phyloP scores from a whole-genome alignment of 2,888 invertebrate genomes.

The Dascillus cervinus region DNA sequence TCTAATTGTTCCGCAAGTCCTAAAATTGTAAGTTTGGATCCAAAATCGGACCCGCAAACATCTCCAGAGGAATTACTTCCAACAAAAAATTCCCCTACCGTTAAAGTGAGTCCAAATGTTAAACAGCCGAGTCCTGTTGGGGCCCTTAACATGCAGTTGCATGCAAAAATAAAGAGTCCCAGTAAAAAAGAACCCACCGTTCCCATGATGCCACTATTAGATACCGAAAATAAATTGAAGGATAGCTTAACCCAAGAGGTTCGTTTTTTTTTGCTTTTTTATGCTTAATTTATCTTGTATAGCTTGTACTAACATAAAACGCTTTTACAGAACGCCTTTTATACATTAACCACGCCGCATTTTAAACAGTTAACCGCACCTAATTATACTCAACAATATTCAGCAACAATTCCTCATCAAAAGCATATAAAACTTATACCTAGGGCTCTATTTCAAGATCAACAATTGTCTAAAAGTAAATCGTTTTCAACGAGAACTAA shows the following conservation, averaged over 20 bases:
- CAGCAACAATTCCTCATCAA: conserved; percentile 51
- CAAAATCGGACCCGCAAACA: conserved; percentile 3
- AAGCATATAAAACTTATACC: conserved; percentile 43
- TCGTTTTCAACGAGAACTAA: conserved; percentile 38
- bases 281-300: conserved; percentile 1
- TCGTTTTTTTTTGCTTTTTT: conserved; percentile 29
- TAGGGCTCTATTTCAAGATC: conserved; percentile 39
- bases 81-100: conserved; percentile 42
- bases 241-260: too few species aligned
- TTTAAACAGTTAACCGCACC: conserved; percentile 54
- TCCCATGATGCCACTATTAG: conserved; percentile 38
- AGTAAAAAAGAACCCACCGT: conserved; percentile 20
- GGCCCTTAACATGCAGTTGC: conserved; percentile 34
- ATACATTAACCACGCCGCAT: conserved; percentile 44
- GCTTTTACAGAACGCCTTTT: conserved; percentile 43
- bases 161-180: conserved; percentile 33
- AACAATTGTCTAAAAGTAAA: conserved; percentile 36
- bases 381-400: conserved; percentile 36
- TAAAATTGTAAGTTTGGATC: neutral
- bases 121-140: conserved; percentile 41
- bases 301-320: conserved; percentile 8
- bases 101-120: conserved; percentile 53
- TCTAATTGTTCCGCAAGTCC: neutral
- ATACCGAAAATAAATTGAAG: conserved; percentile 27
- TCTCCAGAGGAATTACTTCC: neutral